A percentile compares a stretch with the other conserved stretches of the same genome.
phyloP scores from a whole-genome alignment of 2,113 vertebrate species.

The Tupaia chinensis region DNA sequence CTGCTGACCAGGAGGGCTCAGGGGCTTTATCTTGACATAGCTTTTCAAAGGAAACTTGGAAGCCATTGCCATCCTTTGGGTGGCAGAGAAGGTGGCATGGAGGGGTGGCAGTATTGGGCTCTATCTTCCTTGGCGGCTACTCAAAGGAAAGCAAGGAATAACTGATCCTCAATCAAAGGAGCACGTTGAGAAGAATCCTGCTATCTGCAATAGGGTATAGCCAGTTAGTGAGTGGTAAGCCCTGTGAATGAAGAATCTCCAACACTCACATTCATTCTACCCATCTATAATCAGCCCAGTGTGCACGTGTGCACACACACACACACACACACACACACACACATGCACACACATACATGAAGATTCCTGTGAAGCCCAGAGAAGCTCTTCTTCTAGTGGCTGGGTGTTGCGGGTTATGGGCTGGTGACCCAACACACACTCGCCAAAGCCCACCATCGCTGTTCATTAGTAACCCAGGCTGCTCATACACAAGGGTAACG shows the following conservation, averaged over 20 bases:
- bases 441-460: not conserved
- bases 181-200: not conserved
- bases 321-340: fast-evolving
- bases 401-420: not conserved
- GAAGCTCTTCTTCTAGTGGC: not conserved
- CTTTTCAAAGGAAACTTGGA: not conserved
- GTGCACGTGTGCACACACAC: fast-evolving
- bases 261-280: not conserved
- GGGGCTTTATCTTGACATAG: not conserved
- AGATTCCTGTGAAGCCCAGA: not conserved
- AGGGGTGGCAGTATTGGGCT: not conserved
- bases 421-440: not conserved
- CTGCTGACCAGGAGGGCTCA: no score
- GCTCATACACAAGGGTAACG: not conserved
- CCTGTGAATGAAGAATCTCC: not conserved
- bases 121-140: not conserved
- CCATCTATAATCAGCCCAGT: not conserved
- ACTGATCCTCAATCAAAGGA: not conserved
- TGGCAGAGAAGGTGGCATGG: not conserved
- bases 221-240: not conserved
- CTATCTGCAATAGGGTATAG: not conserved
- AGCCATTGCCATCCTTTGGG: not conserved
- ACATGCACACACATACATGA: fast-evolving
- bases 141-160: not conserved
- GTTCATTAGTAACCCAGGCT: not conserved